Base-by-base conservation (phyloP, 1,140 invertebrate species). In the Cephus cinctus region DNA sequence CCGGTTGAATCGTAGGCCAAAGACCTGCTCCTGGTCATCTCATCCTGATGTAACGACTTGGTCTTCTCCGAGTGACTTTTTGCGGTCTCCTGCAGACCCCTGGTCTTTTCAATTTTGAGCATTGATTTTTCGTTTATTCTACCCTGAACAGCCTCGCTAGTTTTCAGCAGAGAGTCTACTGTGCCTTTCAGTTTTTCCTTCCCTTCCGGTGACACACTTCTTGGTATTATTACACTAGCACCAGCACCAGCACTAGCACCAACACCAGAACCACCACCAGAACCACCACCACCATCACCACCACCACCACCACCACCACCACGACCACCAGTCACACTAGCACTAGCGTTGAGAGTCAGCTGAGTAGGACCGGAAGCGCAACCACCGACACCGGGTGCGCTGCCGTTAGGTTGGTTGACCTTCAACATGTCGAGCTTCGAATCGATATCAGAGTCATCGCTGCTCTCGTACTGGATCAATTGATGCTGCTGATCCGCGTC, bases 11-110 rank as follows among this genome's bases (percentile, higher is more conserved):
- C n/a, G n/a, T n/a, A n/a, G n/a, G n/a, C n/a, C n/a, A 8, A 6
- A 15, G 6, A 6, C 5, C 32, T 14, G 14, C 32, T 5, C 6
- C 14, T 51, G n/a, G 50, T 45, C 16, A 20, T 41, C 2, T 44
- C 12, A 30, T 25, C 23, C 12, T 51, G 39, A 20, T 51, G 40
- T 25, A 19, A 20, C 15, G 31, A 40, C 11, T 41, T 47, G 2
- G 4, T 25, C 8, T 16, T 43, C 22, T 32, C 42, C 11, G 12
- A 12, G 40, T 67, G 61, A 1, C 58, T 39, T 11, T 51, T n/a
- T n/a, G n/a, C 52, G 23, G 50, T 34, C 4, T 74, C 71, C 35
- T 73, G 73, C 8, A 50, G 69, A 67, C 45, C 42, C 32, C 59
- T 52, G 0, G 57, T 15, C 21, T 72, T 75, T 11, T 65, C 60